Base-by-base conservation (phyloP, 2,113 vertebrate species). In the Marcusenius ussheri region DNA sequence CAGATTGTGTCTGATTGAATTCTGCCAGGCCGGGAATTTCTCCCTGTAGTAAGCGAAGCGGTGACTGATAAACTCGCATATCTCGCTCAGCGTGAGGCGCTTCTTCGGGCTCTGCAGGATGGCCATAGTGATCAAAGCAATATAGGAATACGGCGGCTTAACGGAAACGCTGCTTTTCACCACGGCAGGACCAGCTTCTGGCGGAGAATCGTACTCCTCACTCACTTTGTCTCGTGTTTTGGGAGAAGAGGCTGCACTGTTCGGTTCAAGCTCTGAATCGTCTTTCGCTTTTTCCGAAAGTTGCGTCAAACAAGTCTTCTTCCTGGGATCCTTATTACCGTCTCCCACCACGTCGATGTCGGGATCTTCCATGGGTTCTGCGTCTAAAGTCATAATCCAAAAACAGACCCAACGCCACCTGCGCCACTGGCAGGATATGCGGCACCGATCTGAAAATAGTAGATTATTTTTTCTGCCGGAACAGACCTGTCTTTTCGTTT, bases 81-180 rank as follows among this genome's bases (percentile, higher is more conserved):
- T 96, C 91, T 96, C 95, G 80, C 95, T 95, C n/a, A 96, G 94
- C 0, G 96, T 95, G 77, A 96, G 95, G 8, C 94, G 92, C 93
- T 96, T 96, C 21, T 94, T 93, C 1, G 96, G 95, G 90, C 96
- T 96, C 92, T 96, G 96, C 8, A 96, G 95, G 91, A 96, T 96
- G 1, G 96, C 95, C 96, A 96, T 96, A 88, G 96, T 96, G 91
- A 96, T 96, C 46, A 96, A 95, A 24, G 96, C 96, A 80, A 96
- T 96, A 92, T 96, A 96, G 0, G 96, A 96, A 92, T 96, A 96
- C 1, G 96, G 96, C 2, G 96, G 96, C 90, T 96, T 96, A 49
- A 93, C 93, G 7, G 93, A 85, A 62, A 93, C 27, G 39, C 83
- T 45, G 39, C 85, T 93, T 35, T 85, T 70, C 50, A 56, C 85